Evolutionary conservation across 2,888 invertebrate species (phyloP), one percentile per base, ranked within the genome.

Genomic region (Caenorhabditis wallacei): DNA sequence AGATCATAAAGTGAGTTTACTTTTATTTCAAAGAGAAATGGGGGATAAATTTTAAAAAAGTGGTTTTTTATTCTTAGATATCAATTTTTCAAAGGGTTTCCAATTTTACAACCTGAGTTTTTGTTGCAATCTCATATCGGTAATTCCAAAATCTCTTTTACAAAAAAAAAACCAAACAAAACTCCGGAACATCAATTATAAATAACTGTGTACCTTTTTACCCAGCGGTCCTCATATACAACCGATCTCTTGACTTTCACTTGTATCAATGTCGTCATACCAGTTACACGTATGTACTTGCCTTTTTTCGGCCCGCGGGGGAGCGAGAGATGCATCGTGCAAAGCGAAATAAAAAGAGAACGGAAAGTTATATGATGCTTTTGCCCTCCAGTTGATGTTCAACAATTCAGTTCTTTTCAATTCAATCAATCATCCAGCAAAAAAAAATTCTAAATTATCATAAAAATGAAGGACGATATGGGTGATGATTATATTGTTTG

Each of bases 401-500:
- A 35, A 10, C 35, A 7, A 35, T 35, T 35, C 40, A 16, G 2
- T 13, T 40, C 16, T 40, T 40, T 40, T 16, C 30, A 30, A 8
- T 30, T 30, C 8, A n/a, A n/a, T n/a, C n/a, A n/a, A n/a, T n/a
- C n/a, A n/a, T n/a, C n/a, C n/a, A n/a, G n/a, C n/a, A n/a, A n/a
- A n/a, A n/a, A n/a, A n/a, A n/a, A n/a, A n/a, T n/a, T n/a, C n/a
- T n/a, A 35, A 48, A 63, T 63, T 51, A 72, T 18, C 11, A 16
- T 43, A 18, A 51, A 53, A 53, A 72, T 26, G 37, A 13, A 43
- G 13, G 22, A 1, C 57, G 53, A 71, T 51, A 61, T 61, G 53
- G 53, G 37, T 78, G 69, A 78, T 78, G 69, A 78, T 76, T 69
- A 61, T 78, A 78, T 78, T 78, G 78, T 78, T 78, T 78, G 69